Conservation (phyloP, 2,888 invertebrate genomes). For the Parnassius glacialis region DNA sequence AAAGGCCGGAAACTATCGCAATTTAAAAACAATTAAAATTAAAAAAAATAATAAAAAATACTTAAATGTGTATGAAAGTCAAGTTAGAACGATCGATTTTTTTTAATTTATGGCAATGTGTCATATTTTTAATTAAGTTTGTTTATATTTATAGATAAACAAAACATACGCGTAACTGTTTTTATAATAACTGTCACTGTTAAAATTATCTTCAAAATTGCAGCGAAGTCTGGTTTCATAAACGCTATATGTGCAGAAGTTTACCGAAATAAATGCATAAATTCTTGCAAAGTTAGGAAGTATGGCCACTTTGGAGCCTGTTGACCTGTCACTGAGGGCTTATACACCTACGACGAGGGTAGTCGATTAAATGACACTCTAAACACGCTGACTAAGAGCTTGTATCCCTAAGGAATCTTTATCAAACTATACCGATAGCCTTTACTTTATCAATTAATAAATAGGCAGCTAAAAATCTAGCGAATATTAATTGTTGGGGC, state of each 20-base stretch:
- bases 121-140: no score
- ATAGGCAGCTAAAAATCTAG: constrained; percentile 10
- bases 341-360: constrained; percentile 11
- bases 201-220: no score
- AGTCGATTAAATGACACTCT: constrained; percentile 16
- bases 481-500: background rate
- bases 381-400: constrained; percentile 17
- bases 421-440: constrained; percentile 7
- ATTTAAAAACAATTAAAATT: no score
- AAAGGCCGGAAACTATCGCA: no score
- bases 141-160: no score
- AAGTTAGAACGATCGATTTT: no score
- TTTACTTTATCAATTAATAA: constrained; percentile 9
- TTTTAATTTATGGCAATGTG: no score
- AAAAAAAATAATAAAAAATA: no score
- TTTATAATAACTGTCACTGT: no score
- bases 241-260: background rate
- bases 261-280: constrained; percentile 2
- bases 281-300: background rate
- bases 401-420: constrained; percentile 7
- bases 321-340: constrained; percentile 20
- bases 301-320: constrained; percentile 7
- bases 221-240: no score
- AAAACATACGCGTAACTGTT: no score
- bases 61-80: no score